Evolutionary conservation across 2,113 vertebrate species (phyloP).

Genomic region (Malurus alboscapulatus): DNA sequence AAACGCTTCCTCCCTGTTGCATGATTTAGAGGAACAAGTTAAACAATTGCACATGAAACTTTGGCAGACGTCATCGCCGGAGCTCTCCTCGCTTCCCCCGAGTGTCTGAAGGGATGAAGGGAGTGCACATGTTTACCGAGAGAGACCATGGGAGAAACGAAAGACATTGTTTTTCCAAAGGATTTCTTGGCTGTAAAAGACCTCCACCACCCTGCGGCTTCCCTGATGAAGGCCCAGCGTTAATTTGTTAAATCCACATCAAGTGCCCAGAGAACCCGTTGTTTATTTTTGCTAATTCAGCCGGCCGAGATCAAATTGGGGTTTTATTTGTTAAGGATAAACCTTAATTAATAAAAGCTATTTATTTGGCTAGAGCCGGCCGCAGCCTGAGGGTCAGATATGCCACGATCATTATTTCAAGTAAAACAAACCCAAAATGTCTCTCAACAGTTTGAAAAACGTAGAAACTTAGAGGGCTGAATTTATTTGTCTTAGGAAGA

Average conservation of each 20-base stretch:
- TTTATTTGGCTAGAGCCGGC: constrained; percentile 76
- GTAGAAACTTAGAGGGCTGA: constrained; percentile 40
- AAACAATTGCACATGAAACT: constrained; percentile 41
- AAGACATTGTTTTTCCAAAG: constrained; percentile 47
- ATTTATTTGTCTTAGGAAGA: constrained; percentile 83
- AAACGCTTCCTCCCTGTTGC: not conserved
- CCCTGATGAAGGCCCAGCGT: constrained; percentile 68
- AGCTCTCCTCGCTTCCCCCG: constrained; percentile 14
- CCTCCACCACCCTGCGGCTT: constrained; percentile 35
- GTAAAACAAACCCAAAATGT: constrained; percentile 74
- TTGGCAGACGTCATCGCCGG: not conserved
- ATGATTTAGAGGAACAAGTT: constrained; percentile 31
- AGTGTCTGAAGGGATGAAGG: constrained; percentile 23
- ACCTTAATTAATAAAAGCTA: constrained; percentile 84
- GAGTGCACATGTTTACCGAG: constrained; percentile 55
- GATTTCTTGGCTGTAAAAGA: constrained; percentile 56
- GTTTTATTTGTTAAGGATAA: constrained; percentile 72
- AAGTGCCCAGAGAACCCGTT: constrained; percentile 65
- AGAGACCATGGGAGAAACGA: constrained; percentile 20
- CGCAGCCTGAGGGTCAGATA: constrained; percentile 66
- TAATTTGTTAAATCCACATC: constrained; percentile 82
- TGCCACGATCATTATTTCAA: constrained; percentile 72
- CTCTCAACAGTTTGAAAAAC: constrained; percentile 65
- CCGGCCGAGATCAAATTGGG: constrained; percentile 57
- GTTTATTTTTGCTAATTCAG: constrained; percentile 78